Conservation (phyloP, 2,113 vertebrate species). For the Ivindomyrus marchei region DNA sequence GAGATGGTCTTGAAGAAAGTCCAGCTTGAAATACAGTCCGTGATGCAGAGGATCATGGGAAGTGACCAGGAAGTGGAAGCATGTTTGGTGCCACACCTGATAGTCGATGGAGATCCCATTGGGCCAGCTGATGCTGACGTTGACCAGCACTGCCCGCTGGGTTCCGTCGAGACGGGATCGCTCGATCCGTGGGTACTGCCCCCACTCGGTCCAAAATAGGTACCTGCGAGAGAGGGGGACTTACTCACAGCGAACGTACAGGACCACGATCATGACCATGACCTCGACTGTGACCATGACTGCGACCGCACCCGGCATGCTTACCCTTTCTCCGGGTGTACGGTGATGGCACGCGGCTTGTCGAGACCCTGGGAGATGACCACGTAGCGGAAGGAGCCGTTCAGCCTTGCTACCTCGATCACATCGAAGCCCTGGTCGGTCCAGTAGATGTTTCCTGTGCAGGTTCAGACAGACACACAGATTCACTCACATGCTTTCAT, state of each 20-base stretch:
- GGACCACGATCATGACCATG: background rate
- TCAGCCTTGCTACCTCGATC: slow-evolving; percentile 92
- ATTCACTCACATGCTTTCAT: background rate
- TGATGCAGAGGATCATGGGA: background rate
- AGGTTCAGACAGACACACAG: background rate
- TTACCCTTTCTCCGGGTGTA: slow-evolving; percentile 91
- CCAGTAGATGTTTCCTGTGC: slow-evolving; percentile 94
- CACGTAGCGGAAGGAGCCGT: slow-evolving; percentile 95
- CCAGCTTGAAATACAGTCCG: background rate
- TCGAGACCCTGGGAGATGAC: slow-evolving; percentile 94
- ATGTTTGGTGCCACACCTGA: slow-evolving; percentile 57
- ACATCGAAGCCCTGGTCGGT: slow-evolving; percentile 96
- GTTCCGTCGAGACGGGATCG: slow-evolving; percentile 81
- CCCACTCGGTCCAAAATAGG: slow-evolving; percentile 97
- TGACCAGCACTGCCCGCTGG: slow-evolving; percentile 79
- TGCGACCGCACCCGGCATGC: slow-evolving; percentile 11
- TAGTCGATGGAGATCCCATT: slow-evolving; percentile 94
- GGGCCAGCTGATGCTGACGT: slow-evolving; percentile 92
- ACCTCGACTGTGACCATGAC: background rate
- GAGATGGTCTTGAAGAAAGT: background rate
- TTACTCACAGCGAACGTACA: slow-evolving; percentile 10
- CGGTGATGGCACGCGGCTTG: slow-evolving; percentile 90
- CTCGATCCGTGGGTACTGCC: slow-evolving; percentile 92
- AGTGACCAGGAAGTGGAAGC: background rate
- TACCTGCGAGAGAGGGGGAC: slow-evolving; percentile 60